These are phyloP conservation scores for Hirtodrosophila confusa DNA, from an alignment of 2,888 invertebrate genomes.

Conservation along the genomic window DNA sequence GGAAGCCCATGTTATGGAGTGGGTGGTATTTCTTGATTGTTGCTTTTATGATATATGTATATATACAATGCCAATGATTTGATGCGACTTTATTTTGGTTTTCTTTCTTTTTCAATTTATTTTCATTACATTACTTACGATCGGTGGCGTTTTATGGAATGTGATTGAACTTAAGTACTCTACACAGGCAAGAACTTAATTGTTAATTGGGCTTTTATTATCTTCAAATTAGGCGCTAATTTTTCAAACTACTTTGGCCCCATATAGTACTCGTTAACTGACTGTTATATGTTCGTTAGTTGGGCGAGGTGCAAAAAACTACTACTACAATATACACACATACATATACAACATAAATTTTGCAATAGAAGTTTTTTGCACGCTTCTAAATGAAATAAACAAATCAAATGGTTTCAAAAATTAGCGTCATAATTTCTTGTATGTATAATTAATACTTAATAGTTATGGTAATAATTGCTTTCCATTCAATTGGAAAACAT, in stretches of 20 bases:
- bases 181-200: conserved; percentile 45
- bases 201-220: conserved; percentile 1
- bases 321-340: conserved; percentile 64
- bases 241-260: conserved; percentile 61
- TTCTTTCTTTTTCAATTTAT: conserved; percentile 35
- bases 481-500: neutral
- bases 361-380: conserved; percentile 82
- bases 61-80: conserved; percentile 62
- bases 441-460: conserved; percentile 41
- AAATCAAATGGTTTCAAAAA: conserved; percentile 41
- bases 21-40: conserved; percentile 4
- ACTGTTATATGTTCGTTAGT: conserved; percentile 28
- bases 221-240: conserved; percentile 52
- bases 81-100: conserved; percentile 49
- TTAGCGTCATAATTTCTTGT: conserved; percentile 57
- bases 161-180: conserved; percentile 63
- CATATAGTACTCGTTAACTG: too few species aligned
- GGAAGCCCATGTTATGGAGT: conserved; percentile 37
- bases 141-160: conserved; percentile 65
- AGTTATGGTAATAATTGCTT: conserved; percentile 35
- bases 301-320: conserved; percentile 72
- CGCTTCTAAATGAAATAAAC: conserved; percentile 30
- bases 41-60: conserved; percentile 25
- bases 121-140: conserved; percentile 55
- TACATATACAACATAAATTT: conserved; percentile 48